Evolutionary conservation across 2,888 invertebrate species (phyloP), one percentile per base, ranked within the genome.

Genomic region (Amblyjoppa fuscipennis): DNA sequence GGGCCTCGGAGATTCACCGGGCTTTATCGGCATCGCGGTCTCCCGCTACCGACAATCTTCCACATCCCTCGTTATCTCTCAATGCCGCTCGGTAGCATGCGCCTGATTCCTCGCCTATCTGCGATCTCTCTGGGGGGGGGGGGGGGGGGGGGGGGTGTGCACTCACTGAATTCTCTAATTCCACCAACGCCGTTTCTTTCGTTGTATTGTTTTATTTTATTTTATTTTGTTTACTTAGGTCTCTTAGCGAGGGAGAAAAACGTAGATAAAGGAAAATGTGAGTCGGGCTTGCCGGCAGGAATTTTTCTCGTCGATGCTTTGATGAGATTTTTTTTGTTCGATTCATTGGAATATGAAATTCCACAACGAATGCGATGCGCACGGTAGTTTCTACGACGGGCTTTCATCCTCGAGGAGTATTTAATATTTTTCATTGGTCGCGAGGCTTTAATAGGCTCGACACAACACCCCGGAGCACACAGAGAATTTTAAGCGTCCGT

Each of bases 81-180:
- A 74, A 77, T 71, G 76, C 41, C 13, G n/a, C 68, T 56, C 38
- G 38, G 9, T 49, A 34, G 69, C 68, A 66, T 66, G 64, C n/a
- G 45, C 59, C 11, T 76, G 80, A 77, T 78, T 77, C 59, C 59
- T 28, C 59, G 73, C 78, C 82, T 88, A 88, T 89, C 87, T 83
- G 11, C 78, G 85, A 89, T 88, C 88, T 85, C 83, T 45, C 38
- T 71, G 41, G 69, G 49, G 79, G 75, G 74, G 59, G 79, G 69
- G 45, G 68, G 45, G 69, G 45, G 68, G 45, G 41, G 80, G 79
- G 71, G 59, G 41, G 80, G 79, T 66, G 59, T 61, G 16, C 61
- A 61, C 79, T 59, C 59, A 20, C 59, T 68, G 64, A 84, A 76
- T 89, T 87, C 89, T 89, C 89, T 89, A 90, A 90, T 90, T 89